These are phyloP conservation scores for Anagyrus pseudococci DNA, from an alignment of 2,888 invertebrate genomes.

Conservation along the genomic window DNA sequence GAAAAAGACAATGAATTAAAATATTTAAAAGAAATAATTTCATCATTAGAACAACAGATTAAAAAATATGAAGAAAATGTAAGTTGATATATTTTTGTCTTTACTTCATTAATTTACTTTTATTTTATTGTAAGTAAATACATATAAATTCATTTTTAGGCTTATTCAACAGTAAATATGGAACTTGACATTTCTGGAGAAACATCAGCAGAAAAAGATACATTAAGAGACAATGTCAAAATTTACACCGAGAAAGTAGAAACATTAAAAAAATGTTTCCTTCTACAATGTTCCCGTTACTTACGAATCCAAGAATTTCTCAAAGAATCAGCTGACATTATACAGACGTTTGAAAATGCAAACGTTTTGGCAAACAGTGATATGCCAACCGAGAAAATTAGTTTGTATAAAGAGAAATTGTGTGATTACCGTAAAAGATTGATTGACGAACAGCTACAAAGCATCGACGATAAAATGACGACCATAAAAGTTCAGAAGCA, in stretches of 20 bases:
- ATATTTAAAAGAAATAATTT: slow-evolving; percentile 34
- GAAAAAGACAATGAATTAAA: slow-evolving; percentile 33
- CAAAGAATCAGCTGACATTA: slow-evolving; percentile 44
- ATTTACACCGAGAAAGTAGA: slow-evolving; percentile 46
- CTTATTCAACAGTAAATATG: slow-evolving; percentile 30
- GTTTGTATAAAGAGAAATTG: slow-evolving; percentile 39
- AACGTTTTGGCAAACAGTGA: slow-evolving; percentile 7
- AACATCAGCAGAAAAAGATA: slow-evolving; percentile 23
- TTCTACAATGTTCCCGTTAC: slow-evolving; percentile 44
- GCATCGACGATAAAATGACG: slow-evolving; percentile 44
- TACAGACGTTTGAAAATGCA: slow-evolving; percentile 37
- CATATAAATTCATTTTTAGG: slow-evolving; percentile 13
- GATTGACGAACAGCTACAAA: slow-evolving; percentile 44
- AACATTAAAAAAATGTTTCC: slow-evolving; percentile 44
- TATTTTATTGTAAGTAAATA: background rate
- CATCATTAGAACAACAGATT: slow-evolving; percentile 38
- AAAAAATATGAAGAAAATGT: slow-evolving; percentile 26
- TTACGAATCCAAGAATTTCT: slow-evolving; percentile 45
- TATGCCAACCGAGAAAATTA: slow-evolving; percentile 12
- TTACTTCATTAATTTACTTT: background rate
- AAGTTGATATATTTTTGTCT: slow-evolving; percentile 17
- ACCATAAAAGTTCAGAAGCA: slow-evolving; percentile 47
- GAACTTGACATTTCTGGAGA: slow-evolving; percentile 17
- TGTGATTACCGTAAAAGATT: slow-evolving; percentile 40
- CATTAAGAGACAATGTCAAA: slow-evolving; percentile 43